Conservation (phyloP, 2,113 vertebrate genomes). For the Cyanoramphus novaezelandiae region DNA sequence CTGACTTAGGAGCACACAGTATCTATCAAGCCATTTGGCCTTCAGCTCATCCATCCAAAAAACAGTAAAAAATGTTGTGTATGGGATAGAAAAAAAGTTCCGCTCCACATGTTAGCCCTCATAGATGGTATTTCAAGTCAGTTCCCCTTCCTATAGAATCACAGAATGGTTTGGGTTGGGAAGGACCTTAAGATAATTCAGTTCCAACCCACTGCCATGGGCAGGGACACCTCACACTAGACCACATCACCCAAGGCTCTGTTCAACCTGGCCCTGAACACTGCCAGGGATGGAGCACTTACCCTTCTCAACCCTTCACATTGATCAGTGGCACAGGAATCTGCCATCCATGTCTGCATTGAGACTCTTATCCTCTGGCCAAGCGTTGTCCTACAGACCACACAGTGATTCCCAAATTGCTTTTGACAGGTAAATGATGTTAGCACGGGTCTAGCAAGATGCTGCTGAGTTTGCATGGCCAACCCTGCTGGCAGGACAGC, state of each 20-base stretch:
- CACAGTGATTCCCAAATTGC: not conserved
- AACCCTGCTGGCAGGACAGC: not conserved
- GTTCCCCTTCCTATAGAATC: not conserved
- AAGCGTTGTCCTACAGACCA: not conserved
- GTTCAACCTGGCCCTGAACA: not conserved
- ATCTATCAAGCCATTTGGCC: not conserved
- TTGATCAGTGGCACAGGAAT: not conserved
- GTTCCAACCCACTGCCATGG: not conserved
- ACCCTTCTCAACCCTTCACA: not conserved
- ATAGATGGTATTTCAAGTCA: not conserved
- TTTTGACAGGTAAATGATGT: not conserved
- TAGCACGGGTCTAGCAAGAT: not conserved
- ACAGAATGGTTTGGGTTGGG: not conserved
- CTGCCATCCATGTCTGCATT: fast-evolving
- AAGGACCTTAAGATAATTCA: not conserved
- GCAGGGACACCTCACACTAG: not conserved
- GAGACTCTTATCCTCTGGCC: not conserved
- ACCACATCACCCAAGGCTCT: not conserved
- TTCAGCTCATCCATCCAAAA: not conserved
- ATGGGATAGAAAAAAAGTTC: not conserved
- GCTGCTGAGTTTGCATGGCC: not conserved
- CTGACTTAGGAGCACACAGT: not conserved
- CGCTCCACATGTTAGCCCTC: not conserved
- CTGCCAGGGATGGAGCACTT: not conserved
- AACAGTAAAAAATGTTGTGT: not conserved